Percentiles rank a stretch among this genome's conserved stretches.
Evolutionary conservation across 2,113 vertebrate genomes (phyloP).

Genomic region (Cephalopterus ornatus): DNA sequence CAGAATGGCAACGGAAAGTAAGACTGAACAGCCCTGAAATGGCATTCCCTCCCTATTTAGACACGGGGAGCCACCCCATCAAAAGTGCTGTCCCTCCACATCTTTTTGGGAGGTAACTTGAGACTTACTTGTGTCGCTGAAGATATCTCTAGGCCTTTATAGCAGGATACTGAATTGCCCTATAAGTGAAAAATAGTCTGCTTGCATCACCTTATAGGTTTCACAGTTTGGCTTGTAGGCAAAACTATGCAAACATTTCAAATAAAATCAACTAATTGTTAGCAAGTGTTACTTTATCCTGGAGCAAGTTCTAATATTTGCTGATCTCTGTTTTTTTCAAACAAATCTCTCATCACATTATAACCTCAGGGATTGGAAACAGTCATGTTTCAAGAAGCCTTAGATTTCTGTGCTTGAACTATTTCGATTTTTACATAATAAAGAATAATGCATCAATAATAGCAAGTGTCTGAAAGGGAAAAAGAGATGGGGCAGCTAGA

Average conservation of each 20-base stretch:
- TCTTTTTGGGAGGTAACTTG: not conserved
- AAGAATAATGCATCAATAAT: not conserved
- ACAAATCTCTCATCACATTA: not conserved
- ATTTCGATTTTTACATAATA: not conserved
- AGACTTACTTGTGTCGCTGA: not conserved
- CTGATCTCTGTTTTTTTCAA: not conserved
- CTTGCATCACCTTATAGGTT: not conserved
- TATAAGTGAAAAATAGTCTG: not conserved
- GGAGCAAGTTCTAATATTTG: not conserved
- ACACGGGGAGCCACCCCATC: accelerated
- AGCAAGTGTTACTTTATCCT: not conserved
- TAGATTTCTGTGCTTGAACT: not conserved
- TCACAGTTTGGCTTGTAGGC: not conserved
- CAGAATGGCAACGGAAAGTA: not conserved
- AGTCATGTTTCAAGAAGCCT: not conserved
- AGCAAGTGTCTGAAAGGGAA: not conserved
- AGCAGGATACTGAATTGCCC: not conserved
- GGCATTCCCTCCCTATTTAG: accelerated
- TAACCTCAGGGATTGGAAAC: not conserved
- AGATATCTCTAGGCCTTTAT: not conserved
- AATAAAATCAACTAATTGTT: not conserved
- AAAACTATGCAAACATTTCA: not conserved
- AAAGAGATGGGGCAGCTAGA: not conserved
- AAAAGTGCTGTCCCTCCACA: not conserved
- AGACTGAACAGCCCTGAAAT: not conserved